Base-by-base conservation (phyloP, 1,140 invertebrate genomes). In the Vollenhovia emeryi region DNA sequence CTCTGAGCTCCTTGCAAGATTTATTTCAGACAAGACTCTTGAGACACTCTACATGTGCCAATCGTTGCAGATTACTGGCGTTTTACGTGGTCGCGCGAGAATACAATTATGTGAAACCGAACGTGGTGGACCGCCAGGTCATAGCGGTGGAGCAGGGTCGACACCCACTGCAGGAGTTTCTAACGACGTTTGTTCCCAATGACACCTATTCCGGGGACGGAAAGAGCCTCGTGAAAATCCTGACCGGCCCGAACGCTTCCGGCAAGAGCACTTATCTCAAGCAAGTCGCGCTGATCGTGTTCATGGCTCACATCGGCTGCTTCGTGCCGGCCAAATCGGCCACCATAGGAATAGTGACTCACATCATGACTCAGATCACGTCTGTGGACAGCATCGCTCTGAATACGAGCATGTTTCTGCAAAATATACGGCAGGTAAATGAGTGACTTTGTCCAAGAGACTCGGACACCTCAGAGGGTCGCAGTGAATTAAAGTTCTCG, bases 221-320 rank as follows among this genome's bases (percentile, higher is more conserved):
- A 6, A 88, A 94, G 9, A 95, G 96, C 13, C 95, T 96, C 76
- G 95, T 98, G 2, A 98, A 98, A 92, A 95, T 99, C 40, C 91
- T 99, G 15, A 98, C 98, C 2, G 98, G 98, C 1, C 98, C 98
- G 1, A 99, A 99, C 94, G 96, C 98, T 9, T 98, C 98, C 92
- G 98, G 98, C 0, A 99, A 99, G 94, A 99, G 97, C 89, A 96
- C 99, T 33, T 99, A 98, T 92, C 95, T 99, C 87, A 99, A 98
- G 95, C 97, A 98, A 94, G 96, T 97, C 5, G 97, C 96, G 2
- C 91, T 98, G 3, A 96, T 98, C 59, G 95, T 97, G 8, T 98
- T 97, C 93, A 95, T 99, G 95, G 97, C 98, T 7, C 98, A 99
- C 92, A 96, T 98, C 86, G 98, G 98, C 33, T 97, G 97, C 90